phyloP scores from a whole-genome alignment of 2,888 invertebrate species.

The Crocallis elinguaria region DNA sequence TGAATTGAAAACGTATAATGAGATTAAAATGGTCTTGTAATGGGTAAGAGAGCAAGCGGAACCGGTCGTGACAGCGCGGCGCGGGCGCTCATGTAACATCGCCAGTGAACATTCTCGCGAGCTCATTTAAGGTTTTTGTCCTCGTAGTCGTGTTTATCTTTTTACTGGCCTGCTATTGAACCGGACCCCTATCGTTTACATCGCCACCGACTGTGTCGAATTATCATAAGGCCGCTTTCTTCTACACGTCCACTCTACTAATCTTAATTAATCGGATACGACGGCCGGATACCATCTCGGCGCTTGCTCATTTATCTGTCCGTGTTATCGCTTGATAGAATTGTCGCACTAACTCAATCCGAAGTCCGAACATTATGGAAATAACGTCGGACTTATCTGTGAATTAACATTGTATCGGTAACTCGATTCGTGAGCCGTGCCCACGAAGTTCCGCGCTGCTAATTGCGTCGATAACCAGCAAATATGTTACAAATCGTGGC shows the following conservation, averaged over 20 bases:
- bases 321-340: conserved; percentile 34
- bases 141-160: conserved; percentile 66
- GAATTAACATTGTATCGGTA: conserved; percentile 33
- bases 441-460: conserved; percentile 32
- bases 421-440: conserved; percentile 34
- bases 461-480: conserved; percentile 34
- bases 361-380: conserved; percentile 28
- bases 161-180: conserved; percentile 64
- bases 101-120: conserved; percentile 66
- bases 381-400: conserved; percentile 33
- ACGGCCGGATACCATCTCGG: conserved; percentile 27
- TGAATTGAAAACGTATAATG: conserved; percentile 58
- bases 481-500: conserved; percentile 34
- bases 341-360: conserved; percentile 30
- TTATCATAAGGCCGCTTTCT: conserved; percentile 45
- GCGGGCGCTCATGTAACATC: conserved; percentile 63
- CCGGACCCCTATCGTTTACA: conserved; percentile 58
- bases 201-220: conserved; percentile 51
- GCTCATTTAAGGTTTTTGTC: conserved; percentile 72
- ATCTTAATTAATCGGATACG: conserved; percentile 42
- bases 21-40: conserved; percentile 63
- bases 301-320: conserved; percentile 32
- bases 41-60: conserved; percentile 56
- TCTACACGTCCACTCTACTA: conserved; percentile 34
- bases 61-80: conserved; percentile 56